Percentiles rank a stretch among this genome's conserved stretches.
phyloP scores from a whole-genome alignment of 2,113 vertebrate genomes.

The Cyprinus carpio region DNA sequence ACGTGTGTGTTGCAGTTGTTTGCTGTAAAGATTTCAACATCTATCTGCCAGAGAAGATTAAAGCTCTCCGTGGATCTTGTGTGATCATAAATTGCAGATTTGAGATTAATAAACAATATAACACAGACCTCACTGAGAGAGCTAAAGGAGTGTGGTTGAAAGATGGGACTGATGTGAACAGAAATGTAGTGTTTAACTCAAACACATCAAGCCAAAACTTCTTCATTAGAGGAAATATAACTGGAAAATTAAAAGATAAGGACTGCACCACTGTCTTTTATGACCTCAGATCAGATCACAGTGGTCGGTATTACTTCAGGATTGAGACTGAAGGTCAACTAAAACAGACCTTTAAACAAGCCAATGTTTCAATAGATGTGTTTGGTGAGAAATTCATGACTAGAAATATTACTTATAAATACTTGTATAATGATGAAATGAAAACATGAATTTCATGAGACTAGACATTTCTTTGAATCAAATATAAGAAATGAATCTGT shows the following conservation, averaged over 20 bases:
- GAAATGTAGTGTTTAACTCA: too few relatives aligned
- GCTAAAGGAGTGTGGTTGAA: neutral
- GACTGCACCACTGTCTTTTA: neutral
- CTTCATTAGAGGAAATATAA: neutral
- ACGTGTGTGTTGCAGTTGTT: constrained; percentile 7
- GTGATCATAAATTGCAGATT: neutral
- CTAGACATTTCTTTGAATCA: too few relatives aligned
- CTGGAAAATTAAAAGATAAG: constrained; percentile 12
- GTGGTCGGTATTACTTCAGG: neutral
- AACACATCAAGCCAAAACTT: too few relatives aligned
- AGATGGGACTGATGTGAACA: neutral
- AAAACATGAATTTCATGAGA: too few relatives aligned
- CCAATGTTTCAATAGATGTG: neutral
- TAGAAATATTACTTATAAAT: too few relatives aligned
- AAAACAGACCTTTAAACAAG: neutral
- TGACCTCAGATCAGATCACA: neutral
- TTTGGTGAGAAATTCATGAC: constrained; percentile 16
- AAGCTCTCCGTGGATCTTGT: neutral
- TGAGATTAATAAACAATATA: fast-evolving
- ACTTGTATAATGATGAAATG: too few relatives aligned
- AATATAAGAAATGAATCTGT: neutral
- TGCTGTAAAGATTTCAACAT: neutral
- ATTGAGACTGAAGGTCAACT: neutral
- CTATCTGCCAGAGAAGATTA: neutral
- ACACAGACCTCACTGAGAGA: neutral